A percentile compares a stretch with the other conserved stretches of the same genome.
These are phyloP conservation scores for Dendrocincla tyrannina DNA, from an alignment of 2,797 vertebrate species.

Conservation along the genomic window DNA sequence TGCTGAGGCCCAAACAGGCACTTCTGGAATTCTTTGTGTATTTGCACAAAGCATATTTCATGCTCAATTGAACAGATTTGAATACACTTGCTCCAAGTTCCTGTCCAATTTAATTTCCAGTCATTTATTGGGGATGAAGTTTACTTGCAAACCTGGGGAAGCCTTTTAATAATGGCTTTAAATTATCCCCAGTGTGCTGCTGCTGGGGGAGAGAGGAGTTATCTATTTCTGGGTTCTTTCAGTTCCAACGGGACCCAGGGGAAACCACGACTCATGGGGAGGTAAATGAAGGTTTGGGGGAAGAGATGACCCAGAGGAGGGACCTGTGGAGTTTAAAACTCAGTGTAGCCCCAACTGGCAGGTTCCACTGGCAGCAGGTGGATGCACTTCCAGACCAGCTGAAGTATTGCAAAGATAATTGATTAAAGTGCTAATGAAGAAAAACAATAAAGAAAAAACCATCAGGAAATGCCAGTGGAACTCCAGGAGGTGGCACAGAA, in stretches of 20 bases:
- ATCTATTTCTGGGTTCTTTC: background rate
- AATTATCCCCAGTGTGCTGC: background rate
- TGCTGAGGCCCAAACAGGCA: conserved; percentile 26
- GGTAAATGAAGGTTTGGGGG: background rate
- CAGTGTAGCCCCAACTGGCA: background rate
- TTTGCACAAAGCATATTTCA: conserved; percentile 57
- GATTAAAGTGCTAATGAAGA: background rate
- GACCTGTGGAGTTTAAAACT: background rate
- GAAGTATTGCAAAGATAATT: background rate
- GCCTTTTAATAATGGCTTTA: conserved; percentile 1
- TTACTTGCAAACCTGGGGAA: conserved; percentile 48
- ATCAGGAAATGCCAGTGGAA: background rate
- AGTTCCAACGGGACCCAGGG: background rate
- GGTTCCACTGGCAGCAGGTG: background rate
- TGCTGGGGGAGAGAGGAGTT: background rate
- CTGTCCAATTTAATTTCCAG: conserved; percentile 53
- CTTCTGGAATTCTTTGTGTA: conserved; percentile 55
- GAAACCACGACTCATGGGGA: background rate
- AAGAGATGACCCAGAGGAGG: background rate
- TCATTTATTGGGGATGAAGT: background rate
- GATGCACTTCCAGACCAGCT: background rate
- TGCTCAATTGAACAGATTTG: conserved; percentile 64
- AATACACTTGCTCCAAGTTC: conserved; percentile 54
- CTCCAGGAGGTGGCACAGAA: background rate
- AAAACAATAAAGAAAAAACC: background rate